Conservation (phyloP, 92 coral and sea anemone species). For the Zoanthus sociatus region DNA sequence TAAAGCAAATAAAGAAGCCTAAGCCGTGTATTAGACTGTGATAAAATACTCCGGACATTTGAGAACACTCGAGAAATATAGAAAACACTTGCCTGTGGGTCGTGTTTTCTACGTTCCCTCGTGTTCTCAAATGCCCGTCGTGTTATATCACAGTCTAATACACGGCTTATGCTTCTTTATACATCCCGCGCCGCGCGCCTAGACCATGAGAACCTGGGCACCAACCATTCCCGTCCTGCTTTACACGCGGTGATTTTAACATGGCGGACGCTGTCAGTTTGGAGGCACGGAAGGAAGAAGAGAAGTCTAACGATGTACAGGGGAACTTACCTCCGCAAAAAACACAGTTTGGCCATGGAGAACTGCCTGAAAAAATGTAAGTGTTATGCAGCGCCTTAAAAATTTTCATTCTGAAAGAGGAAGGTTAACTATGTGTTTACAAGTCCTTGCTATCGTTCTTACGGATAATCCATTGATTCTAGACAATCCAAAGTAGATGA, state of each 20-base stretch:
- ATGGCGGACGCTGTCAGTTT: slow-evolving; percentile 59
- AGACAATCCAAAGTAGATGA: slow-evolving; percentile 28
- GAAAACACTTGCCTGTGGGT: too few relatives aligned
- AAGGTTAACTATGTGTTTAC: not conserved
- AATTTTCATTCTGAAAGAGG: not conserved
- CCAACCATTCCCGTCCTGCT: slow-evolving; percentile 26
- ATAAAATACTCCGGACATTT: too few relatives aligned
- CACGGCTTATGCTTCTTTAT: too few relatives aligned
- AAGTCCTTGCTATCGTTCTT: not conserved
- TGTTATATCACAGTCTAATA: too few relatives aligned
- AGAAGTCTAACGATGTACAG: not conserved
- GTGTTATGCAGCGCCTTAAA: not conserved
- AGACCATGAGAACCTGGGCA: not conserved
- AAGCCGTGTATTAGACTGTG: too few relatives aligned
- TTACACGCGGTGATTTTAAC: slow-evolving; percentile 21
- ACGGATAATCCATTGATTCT: not conserved
- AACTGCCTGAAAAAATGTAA: not conserved
- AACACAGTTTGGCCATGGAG: not conserved
- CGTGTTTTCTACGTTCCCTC: too few relatives aligned
- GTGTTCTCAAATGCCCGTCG: too few relatives aligned
- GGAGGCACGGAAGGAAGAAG: not conserved
- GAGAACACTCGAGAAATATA: too few relatives aligned
- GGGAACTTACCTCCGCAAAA: not conserved
- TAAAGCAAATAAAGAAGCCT: too few relatives aligned
- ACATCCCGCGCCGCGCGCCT: too few relatives aligned